A percentile compares a stretch with the other conserved stretches of the same genome.
Evolutionary conservation across 2,888 invertebrate species (phyloP).

Genomic region (Flexamia atlantica): DNA sequence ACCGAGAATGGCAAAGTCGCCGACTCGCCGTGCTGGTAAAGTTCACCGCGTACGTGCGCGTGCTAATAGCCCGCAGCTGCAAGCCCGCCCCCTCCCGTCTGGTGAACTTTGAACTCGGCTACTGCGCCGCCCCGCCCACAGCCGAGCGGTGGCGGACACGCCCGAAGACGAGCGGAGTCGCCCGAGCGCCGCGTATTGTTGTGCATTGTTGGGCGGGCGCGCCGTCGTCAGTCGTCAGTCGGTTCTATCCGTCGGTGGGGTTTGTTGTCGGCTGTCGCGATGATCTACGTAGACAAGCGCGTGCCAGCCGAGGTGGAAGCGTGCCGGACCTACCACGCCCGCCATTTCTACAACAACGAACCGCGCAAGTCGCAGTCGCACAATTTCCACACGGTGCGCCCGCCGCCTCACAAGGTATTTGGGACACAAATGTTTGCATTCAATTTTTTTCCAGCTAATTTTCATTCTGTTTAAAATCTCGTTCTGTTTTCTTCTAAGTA

Average conservation of each 20-base stretch:
- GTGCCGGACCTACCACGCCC: background rate
- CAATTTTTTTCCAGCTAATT: too few relatives aligned
- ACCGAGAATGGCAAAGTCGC: background rate
- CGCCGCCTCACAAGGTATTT: constrained; percentile 12
- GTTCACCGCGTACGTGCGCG: background rate
- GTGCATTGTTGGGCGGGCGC: constrained; percentile 48
- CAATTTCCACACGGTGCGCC: background rate
- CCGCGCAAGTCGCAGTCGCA: background rate
- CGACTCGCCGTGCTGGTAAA: background rate
- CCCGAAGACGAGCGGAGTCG: background rate
- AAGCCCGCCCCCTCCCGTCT: background rate
- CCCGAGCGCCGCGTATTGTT: constrained; percentile 21
- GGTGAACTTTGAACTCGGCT: constrained; percentile 29
- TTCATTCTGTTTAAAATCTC: too few relatives aligned
- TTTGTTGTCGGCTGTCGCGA: background rate
- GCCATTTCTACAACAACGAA: constrained; percentile 1
- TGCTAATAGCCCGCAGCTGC: background rate
- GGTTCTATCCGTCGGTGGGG: background rate
- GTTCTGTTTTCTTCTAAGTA: too few relatives aligned
- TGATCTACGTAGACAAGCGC: constrained; percentile 52
- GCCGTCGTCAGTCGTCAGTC: background rate
- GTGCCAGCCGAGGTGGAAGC: constrained; percentile 1
- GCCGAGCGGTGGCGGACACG: background rate
- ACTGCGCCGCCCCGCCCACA: background rate
- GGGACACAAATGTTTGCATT: too few relatives aligned